Percentiles rank a stretch among this genome's conserved stretches.
phyloP scores from a whole-genome alignment of 2,888 invertebrate genomes.

The Girardia tigrina region DNA sequence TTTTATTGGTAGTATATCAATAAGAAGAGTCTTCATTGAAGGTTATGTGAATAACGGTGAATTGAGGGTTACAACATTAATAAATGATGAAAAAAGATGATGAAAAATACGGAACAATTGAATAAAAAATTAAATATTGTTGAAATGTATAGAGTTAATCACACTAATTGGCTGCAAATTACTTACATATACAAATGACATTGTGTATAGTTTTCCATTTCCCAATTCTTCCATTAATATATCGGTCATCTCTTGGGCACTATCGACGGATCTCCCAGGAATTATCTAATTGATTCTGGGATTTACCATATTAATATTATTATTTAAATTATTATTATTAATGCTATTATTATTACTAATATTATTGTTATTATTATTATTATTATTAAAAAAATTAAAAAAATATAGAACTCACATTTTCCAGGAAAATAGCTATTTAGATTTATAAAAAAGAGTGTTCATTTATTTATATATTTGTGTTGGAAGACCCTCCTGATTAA shows the following conservation, averaged over 20 bases:
- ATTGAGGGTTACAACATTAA: constrained; percentile 19
- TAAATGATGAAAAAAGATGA: constrained; percentile 14
- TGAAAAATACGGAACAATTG: background rate
- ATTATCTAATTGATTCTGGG: too few relatives aligned
- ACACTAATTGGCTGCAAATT: constrained; percentile 14
- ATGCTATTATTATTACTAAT: too few relatives aligned
- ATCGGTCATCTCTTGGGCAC: background rate
- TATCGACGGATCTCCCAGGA: background rate
- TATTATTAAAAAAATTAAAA: too few relatives aligned
- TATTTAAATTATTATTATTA: too few relatives aligned
- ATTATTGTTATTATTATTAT: too few relatives aligned
- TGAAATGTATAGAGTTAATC: constrained; percentile 14
- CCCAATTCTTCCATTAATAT: constrained; percentile 7
- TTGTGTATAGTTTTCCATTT: constrained; percentile 5
- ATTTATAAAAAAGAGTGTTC: too few relatives aligned
- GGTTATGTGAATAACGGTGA: constrained; percentile 11
- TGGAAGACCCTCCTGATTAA: too few relatives aligned
- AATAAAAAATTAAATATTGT: background rate
- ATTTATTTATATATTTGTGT: too few relatives aligned
- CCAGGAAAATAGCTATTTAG: too few relatives aligned
- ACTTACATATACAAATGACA: background rate
- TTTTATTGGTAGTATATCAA: background rate
- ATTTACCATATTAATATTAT: too few relatives aligned
- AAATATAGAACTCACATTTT: too few relatives aligned
- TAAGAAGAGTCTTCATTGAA: constrained; percentile 7